phyloP scores from a whole-genome alignment of 2,888 invertebrate genomes.

The Branchipolynoe longqiensis region DNA sequence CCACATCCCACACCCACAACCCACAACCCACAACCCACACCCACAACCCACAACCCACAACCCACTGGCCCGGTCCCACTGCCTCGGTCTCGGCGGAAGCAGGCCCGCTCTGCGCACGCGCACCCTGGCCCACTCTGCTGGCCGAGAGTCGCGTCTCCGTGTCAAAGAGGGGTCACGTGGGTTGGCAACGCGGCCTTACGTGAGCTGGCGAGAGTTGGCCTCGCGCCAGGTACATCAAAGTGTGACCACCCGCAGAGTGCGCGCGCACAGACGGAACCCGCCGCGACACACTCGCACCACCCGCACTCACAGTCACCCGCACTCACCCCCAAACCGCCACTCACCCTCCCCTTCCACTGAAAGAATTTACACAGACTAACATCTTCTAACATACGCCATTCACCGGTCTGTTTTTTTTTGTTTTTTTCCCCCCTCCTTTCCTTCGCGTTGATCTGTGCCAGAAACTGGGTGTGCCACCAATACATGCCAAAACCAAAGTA shows the following conservation, averaged over 20 bases:
- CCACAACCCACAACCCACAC: neutral
- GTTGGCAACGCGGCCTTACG: slow-evolving; percentile 16
- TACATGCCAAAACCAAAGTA: too few species aligned
- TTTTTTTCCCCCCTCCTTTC: too few species aligned
- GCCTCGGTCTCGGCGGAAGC: too few species aligned
- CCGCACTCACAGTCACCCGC: neutral
- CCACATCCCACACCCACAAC: neutral
- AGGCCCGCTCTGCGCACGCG: too few species aligned
- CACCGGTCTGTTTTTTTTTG: too few species aligned
- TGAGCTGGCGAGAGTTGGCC: slow-evolving; percentile 25
- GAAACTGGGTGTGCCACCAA: too few species aligned
- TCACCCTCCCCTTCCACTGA: neutral
- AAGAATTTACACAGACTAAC: neutral
- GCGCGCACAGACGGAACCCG: neutral
- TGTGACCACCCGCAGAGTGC: neutral
- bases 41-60: neutral
- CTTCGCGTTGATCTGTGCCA: neutral
- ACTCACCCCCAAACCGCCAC: neutral
- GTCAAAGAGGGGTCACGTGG: slow-evolving; percentile 39
- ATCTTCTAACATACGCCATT: too few species aligned
- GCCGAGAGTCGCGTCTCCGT: neutral
- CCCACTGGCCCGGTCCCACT: neutral
- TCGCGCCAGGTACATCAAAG: slow-evolving; percentile 22
- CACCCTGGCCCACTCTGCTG: neutral
- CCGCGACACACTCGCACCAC: neutral